Evolutionary conservation across 2,888 invertebrate genomes (phyloP).

Genomic region (Heliconius hortense): DNA sequence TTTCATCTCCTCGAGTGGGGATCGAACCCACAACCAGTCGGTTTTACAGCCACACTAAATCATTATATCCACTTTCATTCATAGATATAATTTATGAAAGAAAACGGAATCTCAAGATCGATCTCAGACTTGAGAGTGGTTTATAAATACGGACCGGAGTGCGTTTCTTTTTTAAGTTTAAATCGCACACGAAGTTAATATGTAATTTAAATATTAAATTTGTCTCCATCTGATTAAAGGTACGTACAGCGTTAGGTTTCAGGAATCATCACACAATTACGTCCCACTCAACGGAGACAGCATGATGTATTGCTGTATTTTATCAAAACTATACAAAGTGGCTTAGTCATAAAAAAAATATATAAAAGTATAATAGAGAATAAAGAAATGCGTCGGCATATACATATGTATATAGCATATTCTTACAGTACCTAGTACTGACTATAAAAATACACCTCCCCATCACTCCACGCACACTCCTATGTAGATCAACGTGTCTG

Average conservation of each 20-base stretch:
- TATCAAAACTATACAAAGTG: neutral
- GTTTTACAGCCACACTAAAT: too few species aligned
- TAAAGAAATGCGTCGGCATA: neutral
- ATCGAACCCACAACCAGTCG: too few species aligned
- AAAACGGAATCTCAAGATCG: too few species aligned
- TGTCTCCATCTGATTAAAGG: neutral
- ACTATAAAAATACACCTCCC: neutral
- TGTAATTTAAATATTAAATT: neutral
- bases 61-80: too few species aligned
- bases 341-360: neutral
- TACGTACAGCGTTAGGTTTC: neutral
- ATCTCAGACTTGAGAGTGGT: too few species aligned
- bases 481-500: neutral
- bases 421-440: neutral
- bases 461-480: neutral
- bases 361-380: neutral
- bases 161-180: neutral
- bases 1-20: too few species aligned
- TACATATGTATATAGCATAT: slow-evolving; percentile 1
- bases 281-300: too few species aligned
- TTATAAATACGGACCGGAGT: too few species aligned
- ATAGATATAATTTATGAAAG: too few species aligned
- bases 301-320: neutral
- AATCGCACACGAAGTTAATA: neutral
- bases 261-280: neutral